phyloP scores from a whole-genome alignment of 2,888 invertebrate genomes.

The Pammene fasciana region DNA sequence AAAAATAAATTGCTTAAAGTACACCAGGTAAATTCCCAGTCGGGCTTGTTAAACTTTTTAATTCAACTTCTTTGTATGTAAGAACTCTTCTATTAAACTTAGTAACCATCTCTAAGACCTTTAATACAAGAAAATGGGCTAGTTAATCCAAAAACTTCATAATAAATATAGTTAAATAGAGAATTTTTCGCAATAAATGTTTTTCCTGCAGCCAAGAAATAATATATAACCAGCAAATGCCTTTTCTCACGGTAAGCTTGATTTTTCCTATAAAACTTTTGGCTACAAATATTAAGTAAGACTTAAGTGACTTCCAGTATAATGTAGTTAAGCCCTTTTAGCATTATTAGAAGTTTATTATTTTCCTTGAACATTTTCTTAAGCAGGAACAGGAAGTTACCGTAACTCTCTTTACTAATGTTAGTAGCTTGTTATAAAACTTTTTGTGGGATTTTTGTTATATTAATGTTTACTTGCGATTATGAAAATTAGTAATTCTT shows the following conservation, averaged over 20 bases:
- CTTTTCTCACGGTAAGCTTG: constrained; percentile 6
- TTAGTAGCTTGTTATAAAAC: neutral
- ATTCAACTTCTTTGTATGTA: too few relatives aligned
- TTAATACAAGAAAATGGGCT: too few relatives aligned
- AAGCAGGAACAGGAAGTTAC: neutral
- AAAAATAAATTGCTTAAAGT: too few relatives aligned
- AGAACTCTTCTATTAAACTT: too few relatives aligned
- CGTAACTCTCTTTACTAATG: neutral
- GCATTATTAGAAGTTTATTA: neutral
- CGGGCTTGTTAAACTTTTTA: too few relatives aligned
- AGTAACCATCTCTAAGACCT: too few relatives aligned
- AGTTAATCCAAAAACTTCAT: too few relatives aligned
- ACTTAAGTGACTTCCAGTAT: neutral
- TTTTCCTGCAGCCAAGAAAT: constrained; percentile 4
- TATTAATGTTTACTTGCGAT: neutral
- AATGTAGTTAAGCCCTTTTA: neutral
- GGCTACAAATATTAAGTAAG: neutral
- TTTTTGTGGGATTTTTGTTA: neutral
- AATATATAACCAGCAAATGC: constrained; percentile 4
- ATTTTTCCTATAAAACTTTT: constrained; percentile 12
- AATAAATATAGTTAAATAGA: too few relatives aligned
- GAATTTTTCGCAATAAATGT: neutral
- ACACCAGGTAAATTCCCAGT: too few relatives aligned
- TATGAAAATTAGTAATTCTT: too few relatives aligned
- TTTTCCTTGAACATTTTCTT: constrained; percentile 14